These are phyloP conservation scores for Trogon surrucura DNA, from an alignment of 2,113 vertebrate genomes.

Conservation along the genomic window DNA sequence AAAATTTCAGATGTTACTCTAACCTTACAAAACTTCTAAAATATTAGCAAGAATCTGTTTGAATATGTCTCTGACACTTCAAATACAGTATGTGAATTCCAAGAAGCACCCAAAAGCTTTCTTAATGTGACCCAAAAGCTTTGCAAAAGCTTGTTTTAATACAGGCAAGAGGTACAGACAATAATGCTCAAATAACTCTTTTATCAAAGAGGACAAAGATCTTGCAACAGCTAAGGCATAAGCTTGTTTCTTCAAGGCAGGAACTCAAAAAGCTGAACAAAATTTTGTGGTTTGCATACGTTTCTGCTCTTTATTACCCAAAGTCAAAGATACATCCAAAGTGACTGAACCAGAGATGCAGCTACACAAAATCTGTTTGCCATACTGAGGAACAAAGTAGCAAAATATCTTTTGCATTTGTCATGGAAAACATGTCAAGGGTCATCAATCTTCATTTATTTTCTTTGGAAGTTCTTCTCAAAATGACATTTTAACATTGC, in stretches of 20 bases:
- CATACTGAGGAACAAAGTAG: background rate
- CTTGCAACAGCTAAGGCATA: background rate
- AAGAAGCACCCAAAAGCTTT: background rate
- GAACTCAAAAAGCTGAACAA: background rate
- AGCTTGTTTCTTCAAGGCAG: background rate
- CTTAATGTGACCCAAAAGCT: background rate
- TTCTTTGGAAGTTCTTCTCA: background rate
- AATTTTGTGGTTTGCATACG: background rate
- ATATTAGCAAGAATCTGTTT: background rate
- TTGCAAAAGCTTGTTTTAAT: background rate
- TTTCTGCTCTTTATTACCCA: background rate
- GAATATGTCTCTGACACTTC: background rate
- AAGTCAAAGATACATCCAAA: background rate
- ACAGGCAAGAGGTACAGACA: background rate
- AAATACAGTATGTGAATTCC: background rate
- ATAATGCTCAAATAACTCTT: background rate
- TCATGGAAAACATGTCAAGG: background rate
- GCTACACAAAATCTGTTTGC: background rate
- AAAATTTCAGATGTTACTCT: background rate
- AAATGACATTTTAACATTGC: background rate
- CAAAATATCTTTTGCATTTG: background rate
- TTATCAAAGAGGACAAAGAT: background rate
- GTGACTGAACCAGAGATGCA: background rate
- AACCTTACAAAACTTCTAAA: background rate
- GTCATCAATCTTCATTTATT: background rate